Base-by-base conservation (phyloP, 2,113 vertebrate species). In the Clarias batrachus region DNA sequence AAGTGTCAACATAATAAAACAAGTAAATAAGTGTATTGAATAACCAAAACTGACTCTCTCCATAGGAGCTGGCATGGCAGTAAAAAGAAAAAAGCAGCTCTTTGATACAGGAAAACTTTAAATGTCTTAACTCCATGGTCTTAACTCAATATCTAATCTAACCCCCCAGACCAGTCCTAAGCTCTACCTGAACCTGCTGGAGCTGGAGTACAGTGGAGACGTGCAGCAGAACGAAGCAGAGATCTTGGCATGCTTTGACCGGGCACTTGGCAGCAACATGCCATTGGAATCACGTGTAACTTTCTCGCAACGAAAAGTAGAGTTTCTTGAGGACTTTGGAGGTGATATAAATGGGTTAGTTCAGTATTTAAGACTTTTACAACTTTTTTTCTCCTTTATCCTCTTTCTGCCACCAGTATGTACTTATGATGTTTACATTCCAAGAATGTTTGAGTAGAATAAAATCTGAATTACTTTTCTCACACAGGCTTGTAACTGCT, bases 311-410 rank as follows among this genome's bases (percentile, higher is more conserved):
- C 94, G 98, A 87, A 99, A 99, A 94, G 97, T 99, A 8, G 98
- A 99, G 83, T 99, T 99, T 89, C 96, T 99, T 17, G 98, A 99
- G 93, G 98, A 99, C 92, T 99, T 99, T 91, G 97, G 98, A 90
- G 97, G 94, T n/a, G 96, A 99, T 90, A 96, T 99, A 82, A 97
- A 97, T 91, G 94, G 94, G 98, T 99, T 92, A 96, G 97, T 93
- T 14, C 8, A 52, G 0, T 11, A 17, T 57, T 84, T 30, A 54
- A 52, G 52, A 52, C 33, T 30, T 63, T 57, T 4, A 12, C 30
- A 21, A 63, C 7, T 23, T 68, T n/a, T 68, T 74, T 1, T 48
- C 1, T 76, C 11, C 4, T 76, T 52, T 52, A 10, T 23, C 11
- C 41, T 25, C 41, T 2, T 56, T 74, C 10, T 77, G 23, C 74